Evolutionary conservation across 1,140 invertebrate species (phyloP), one percentile per base, ranked within the genome.

Genomic region (Leptopilina boulardi): DNA sequence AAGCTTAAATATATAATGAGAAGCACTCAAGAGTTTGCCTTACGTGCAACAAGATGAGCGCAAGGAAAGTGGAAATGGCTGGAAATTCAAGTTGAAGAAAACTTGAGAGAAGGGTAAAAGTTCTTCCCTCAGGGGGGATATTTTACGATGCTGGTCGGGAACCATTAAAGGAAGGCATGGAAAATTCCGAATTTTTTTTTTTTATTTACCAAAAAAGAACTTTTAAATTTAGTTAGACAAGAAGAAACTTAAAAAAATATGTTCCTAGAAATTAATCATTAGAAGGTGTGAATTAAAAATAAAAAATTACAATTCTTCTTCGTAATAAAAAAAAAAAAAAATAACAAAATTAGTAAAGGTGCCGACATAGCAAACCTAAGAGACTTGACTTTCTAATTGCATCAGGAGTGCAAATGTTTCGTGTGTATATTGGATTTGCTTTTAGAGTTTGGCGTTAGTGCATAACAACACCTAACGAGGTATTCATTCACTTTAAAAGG

Each of bases 361-460:
- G 21, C 6, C 54, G 21, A 56, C 51, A 19, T 51, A 15, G n/a
- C 41, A 42, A 13, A 6, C 9, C 9, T 6, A 8, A 11, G 41
- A 42, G 41, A 4, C 41, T 42, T 42, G 56, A 59, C 56, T 59
- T 59, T 59, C 56, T 59, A 59, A 59, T 59, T 59, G 56, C 56
- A 59, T 59, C 56, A 59, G 21, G 23, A 59, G 56, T 4, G 56
- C 19, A 59, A 26, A 23, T 59, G 10, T 59, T 6, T 9, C 21
- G 21, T 1, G 56, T 59, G 8, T 13, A 21, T 59, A n/a, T 59
- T 59, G 56, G 23, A 23, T 59, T 59, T 59, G 56, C 56, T 59
- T 59, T 59, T 59, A 3, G 56, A 59, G 21, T 59, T 59, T 59
- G 0, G 23, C 9, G 56, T 3, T 21, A 59, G 51, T 19, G 18